A percentile compares a stretch with the other conserved stretches of the same genome.
phyloP scores from a whole-genome alignment of 1,140 invertebrate genomes.

The Drosophila pectinifera region DNA sequence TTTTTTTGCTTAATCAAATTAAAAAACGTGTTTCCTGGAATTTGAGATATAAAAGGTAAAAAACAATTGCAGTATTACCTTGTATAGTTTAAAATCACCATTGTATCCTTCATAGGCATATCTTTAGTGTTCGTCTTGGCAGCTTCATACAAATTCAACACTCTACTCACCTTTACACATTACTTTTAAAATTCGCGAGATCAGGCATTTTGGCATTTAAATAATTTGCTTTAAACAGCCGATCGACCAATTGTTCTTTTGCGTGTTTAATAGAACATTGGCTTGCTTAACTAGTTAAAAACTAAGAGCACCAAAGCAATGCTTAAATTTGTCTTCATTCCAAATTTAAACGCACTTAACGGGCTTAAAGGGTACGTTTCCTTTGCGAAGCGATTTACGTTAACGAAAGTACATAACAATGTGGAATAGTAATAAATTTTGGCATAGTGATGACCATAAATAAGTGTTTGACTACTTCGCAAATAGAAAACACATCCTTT shows the following conservation, averaged over 20 bases:
- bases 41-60: neutral
- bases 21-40: no score
- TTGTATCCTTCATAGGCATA: neutral
- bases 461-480: constrained; percentile 24
- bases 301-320: constrained; percentile 27
- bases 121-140: neutral
- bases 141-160: constrained; percentile 35
- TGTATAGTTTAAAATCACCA: constrained; percentile 10
- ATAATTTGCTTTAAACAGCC: constrained; percentile 20
- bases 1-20: neutral
- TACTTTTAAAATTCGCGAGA: constrained; percentile 49
- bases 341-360: constrained; percentile 53
- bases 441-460: neutral
- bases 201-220: constrained; percentile 21
- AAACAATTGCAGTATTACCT: constrained; percentile 27
- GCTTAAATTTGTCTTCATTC: constrained; percentile 51
- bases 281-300: constrained; percentile 21
- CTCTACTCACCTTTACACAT: constrained; percentile 64
- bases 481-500: constrained; percentile 11
- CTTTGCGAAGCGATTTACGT: constrained; percentile 16
- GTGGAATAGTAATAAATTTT: neutral
- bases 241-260: constrained; percentile 60
- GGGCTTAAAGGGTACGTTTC: constrained; percentile 2
- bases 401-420: neutral
- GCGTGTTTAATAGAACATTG: constrained; percentile 56